Conservation (phyloP, 2,888 invertebrate species). For the Cistogaster globosa region DNA sequence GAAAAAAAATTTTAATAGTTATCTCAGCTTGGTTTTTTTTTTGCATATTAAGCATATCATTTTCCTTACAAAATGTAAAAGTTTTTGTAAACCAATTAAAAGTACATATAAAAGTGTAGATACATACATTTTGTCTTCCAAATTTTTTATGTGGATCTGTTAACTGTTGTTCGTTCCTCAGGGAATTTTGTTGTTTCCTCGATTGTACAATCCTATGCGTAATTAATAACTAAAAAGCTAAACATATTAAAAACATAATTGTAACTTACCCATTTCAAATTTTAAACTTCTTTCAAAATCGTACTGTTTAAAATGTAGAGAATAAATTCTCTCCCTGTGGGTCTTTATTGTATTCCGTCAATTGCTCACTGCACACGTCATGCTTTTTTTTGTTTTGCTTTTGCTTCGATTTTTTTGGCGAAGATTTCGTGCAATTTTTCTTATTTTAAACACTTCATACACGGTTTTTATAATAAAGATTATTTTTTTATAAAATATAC, state of each 20-base stretch:
- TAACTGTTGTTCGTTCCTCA: not conserved
- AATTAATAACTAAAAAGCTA: slow-evolving; percentile 8
- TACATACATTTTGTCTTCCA: not conserved
- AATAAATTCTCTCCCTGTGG: slow-evolving; percentile 6
- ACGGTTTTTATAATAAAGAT: too few species aligned
- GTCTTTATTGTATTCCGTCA: not conserved
- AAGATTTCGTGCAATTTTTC: too few species aligned
- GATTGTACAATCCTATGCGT: not conserved
- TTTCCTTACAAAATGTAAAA: slow-evolving; percentile 1
- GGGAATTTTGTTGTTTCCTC: not conserved
- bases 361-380: too few species aligned
- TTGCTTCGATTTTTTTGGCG: too few species aligned
- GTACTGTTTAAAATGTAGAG: slow-evolving; percentile 24
- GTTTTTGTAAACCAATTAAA: not conserved
- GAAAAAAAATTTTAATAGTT: slow-evolving; percentile 6
- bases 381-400: too few species aligned
- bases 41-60: slow-evolving; percentile 11
- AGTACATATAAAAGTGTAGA: not conserved
- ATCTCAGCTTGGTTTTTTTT: slow-evolving; percentile 17
- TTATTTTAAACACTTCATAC: too few species aligned
- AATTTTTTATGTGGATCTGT: not conserved
- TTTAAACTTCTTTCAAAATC: slow-evolving; percentile 22
- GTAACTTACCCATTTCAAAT: slow-evolving; percentile 35
- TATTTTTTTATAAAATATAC: too few species aligned
- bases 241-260: not conserved